Evolutionary conservation across 2,888 invertebrate species (phyloP).

Genomic region (Parnassius orleans): DNA sequence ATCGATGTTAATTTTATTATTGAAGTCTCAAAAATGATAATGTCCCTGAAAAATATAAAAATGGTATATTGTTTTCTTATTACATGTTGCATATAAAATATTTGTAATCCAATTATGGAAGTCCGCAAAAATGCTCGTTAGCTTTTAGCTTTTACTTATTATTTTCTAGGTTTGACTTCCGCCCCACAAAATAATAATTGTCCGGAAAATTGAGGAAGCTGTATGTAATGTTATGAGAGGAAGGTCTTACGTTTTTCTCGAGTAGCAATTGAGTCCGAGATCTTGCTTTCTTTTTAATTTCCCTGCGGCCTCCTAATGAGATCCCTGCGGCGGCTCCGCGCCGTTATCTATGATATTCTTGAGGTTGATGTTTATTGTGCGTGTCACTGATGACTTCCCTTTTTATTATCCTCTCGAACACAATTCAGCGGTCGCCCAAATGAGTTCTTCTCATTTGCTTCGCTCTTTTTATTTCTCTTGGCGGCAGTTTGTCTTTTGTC

Average conservation of each 20-base stretch:
- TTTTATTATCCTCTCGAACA: constrained; percentile 81
- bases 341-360: constrained; percentile 81
- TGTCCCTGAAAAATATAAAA: too few species aligned
- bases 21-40: too few species aligned
- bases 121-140: constrained; percentile 21
- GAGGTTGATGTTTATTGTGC: constrained; percentile 82
- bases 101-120: not conserved
- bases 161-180: constrained; percentile 73
- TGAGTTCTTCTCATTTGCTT: constrained; percentile 79
- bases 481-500: constrained; percentile 76
- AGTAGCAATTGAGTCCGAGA: constrained; percentile 78
- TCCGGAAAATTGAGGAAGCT: constrained; percentile 79
- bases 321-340: constrained; percentile 69
- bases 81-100: constrained; percentile 12
- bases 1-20: too few species aligned
- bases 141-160: constrained; percentile 48
- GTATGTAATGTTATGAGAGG: constrained; percentile 81
- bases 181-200: constrained; percentile 81
- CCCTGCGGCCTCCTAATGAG: constrained; percentile 81
- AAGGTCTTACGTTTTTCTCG: constrained; percentile 72
- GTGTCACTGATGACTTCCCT: constrained; percentile 81
- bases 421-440: constrained; percentile 78
- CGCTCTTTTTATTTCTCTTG: constrained; percentile 79
- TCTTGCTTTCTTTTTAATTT: constrained; percentile 82
- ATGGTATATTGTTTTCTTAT: too few species aligned